Percentiles rank a stretch among this genome's conserved stretches.
Evolutionary conservation across 2,797 vertebrate species (phyloP).

Genomic region (Notamacropus eugenii): DNA sequence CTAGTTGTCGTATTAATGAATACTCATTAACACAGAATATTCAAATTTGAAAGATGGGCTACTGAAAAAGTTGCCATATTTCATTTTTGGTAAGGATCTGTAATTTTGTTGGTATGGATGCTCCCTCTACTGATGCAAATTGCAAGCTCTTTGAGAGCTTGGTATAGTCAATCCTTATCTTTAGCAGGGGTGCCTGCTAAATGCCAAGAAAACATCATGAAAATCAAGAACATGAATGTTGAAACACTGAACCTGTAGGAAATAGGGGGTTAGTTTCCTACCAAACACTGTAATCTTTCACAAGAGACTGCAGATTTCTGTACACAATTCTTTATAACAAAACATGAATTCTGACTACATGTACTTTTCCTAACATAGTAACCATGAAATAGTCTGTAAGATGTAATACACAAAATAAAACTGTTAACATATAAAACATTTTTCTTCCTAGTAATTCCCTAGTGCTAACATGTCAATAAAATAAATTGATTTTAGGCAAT

Average conservation of each 20-base stretch:
- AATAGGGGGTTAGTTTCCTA: not conserved
- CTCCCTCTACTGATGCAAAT: not conserved
- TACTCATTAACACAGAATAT: not conserved
- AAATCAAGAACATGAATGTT: not conserved
- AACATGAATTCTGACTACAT: not conserved
- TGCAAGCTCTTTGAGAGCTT: not conserved
- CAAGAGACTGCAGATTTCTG: not conserved
- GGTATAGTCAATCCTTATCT: not conserved
- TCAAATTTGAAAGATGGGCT: not conserved
- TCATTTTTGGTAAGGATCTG: not conserved
- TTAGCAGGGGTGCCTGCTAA: not conserved
- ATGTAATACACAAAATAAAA: not conserved
- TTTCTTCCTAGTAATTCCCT: not conserved
- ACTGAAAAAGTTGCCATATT: not conserved
- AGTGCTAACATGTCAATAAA: too few species aligned
- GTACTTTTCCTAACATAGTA: not conserved
- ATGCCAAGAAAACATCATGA: not conserved
- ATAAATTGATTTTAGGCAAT: too few species aligned
- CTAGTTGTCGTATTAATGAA: not conserved
- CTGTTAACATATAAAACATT: not conserved
- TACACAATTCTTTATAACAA: not conserved
- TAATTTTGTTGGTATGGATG: not conserved
- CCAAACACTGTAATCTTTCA: not conserved
- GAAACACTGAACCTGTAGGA: not conserved
- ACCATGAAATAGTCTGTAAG: not conserved